Base-by-base conservation (phyloP, 1,140 invertebrate species). In the Eufriesea mexicana region DNA sequence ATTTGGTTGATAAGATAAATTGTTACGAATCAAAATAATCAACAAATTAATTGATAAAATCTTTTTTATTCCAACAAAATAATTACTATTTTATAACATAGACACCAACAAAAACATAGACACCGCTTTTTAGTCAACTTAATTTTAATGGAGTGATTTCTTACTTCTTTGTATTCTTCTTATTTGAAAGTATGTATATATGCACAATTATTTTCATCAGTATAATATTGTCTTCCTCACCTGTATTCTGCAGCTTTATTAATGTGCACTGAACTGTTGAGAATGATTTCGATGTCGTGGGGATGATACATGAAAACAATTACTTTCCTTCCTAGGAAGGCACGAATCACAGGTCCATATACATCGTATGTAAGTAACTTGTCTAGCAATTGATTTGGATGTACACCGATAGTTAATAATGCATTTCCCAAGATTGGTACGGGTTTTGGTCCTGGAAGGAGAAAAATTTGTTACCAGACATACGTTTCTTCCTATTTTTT, bases 221-320 rank as follows among this genome's bases (percentile, higher is more conserved):
- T 35, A 35, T 35, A 35, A 35, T 35, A 35, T 35, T 35, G 1
- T 35, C 35, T 35, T 47, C 73, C 16, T 78, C 83, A 92, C 89
- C 88, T 91, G 86, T 95, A 92, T 94, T 97, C 96, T 1, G 95
- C 87, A 0, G 96, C 95, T 91, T 99, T 99, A 80, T 98, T 96
- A 45, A 99, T 96, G 89, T 98, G 97, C 74, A 96, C 96, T 51
- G 95, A 92, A 80, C 96, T 96, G 74, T 96, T 95, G 0, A 97
- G 92, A 70, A 97, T 96, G 18, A 97, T 92, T 93, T 97, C 97
- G 9, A 96, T 92, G 86, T 97, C 97, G 20, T 94, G 91, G 8
- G 97, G 96, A 89, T 97, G 95, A 0, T 91, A 90, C 0, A 97
- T 87, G 80, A 96, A 96, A 20, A 97, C 93, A 0, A 96, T 18